Evolutionary conservation across 2,888 invertebrate species (phyloP), one percentile per base, ranked within the genome.

Genomic region (Argynnis bischoffii): DNA sequence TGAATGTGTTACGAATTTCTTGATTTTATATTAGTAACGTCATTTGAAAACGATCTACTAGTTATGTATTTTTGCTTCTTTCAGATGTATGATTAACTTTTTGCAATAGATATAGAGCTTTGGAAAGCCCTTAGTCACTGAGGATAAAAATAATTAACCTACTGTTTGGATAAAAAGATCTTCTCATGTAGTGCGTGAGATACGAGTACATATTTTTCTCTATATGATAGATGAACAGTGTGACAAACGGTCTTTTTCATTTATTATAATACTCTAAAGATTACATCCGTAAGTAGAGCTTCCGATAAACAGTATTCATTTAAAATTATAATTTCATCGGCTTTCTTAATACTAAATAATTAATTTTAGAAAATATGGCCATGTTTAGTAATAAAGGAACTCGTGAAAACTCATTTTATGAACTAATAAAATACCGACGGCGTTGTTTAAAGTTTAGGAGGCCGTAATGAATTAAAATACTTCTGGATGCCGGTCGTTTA

Each of bases 401-500:
- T 76, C 68, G 74, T 65, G 68, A 80, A 79, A 76, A 66, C 76
- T 77, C 75, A 81, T 75, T 85, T 85, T 82, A 82, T 82, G 80
- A 84, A 85, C 80, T 81, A 83, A 87, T 87, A 85, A 87, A 87
- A 84, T 81, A 80, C 76, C 78, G 74, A 75, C 78, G 71, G 77
- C 75, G 82, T 78, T 84, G 84, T 83, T 84, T 84, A 81, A 85
- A 83, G 81, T 86, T 81, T 78, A 78, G 77, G 78, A 74, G 78
- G 80, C 78, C 76, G 76, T 81, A 85, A 86, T 86, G 81, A 87
- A 87, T 85, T 84, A 82, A 85, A 85, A 85, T 82, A 85, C 82
- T 88, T 85, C 79, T 75, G 77, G 81, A 77, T 77, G 78, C 78
- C 80, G 86, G 85, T 87, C 87, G 86, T 90, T 90, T 86, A 80